Percentiles rank a stretch among this genome's conserved stretches.
phyloP scores from a whole-genome alignment of 1,140 invertebrate genomes.

The Rhagoletis pomonella region DNA sequence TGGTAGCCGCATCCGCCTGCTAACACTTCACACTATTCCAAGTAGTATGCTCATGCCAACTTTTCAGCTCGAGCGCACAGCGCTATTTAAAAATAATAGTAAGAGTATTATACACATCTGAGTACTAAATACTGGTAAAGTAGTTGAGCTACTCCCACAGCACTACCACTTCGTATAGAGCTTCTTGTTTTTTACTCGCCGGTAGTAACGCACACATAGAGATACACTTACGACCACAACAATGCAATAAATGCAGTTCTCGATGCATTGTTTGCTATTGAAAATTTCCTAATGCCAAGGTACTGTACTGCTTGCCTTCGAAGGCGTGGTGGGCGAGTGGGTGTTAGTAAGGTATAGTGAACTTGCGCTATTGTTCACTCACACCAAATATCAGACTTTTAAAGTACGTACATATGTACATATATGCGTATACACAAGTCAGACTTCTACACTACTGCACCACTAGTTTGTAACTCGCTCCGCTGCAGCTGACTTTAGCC shows the following conservation, averaged over 20 bases:
- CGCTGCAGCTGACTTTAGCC: neutral
- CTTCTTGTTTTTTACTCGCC: neutral
- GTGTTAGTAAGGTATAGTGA: neutral
- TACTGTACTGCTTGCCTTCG: neutral
- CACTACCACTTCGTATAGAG: neutral
- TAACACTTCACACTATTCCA: neutral
- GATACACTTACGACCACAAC: neutral
- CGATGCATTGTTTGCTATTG: conserved; percentile 42
- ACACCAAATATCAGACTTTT: neutral
- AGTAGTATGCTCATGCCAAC: neutral
- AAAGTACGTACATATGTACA: neutral
- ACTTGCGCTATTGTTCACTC: neutral
- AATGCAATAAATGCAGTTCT: conserved; percentile 41
- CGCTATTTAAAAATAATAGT: conserved; percentile 2
- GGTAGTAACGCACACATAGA: neutral
- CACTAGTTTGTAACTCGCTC: neutral
- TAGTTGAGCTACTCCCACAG: neutral
- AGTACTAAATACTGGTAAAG: conserved; percentile 29
- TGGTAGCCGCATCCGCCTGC: neutral
- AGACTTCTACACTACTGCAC: neutral
- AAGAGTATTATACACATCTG: neutral
- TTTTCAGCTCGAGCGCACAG: neutral
- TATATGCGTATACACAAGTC: neutral
- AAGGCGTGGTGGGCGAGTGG: neutral
- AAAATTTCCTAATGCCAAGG: neutral